phyloP scores from a whole-genome alignment of 2,888 invertebrate species.

The Hoplodrina ambigua region DNA sequence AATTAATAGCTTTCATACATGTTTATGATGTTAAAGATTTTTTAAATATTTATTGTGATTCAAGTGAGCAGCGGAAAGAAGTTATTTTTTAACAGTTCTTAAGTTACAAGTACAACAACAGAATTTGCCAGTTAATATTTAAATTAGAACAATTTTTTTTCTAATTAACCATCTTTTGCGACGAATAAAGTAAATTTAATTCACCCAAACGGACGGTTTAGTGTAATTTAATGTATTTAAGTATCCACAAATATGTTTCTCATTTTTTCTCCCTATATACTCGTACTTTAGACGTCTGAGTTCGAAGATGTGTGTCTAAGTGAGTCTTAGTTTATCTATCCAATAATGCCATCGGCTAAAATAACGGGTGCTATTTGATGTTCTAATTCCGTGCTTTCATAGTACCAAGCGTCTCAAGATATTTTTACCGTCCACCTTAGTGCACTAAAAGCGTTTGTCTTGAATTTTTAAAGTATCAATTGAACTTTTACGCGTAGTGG shows the following conservation, averaged over 20 bases:
- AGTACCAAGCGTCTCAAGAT: slow-evolving; percentile 79
- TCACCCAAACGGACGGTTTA: not conserved
- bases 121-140: not conserved
- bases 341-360: slow-evolving; percentile 81
- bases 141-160: not conserved
- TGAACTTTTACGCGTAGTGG: slow-evolving; percentile 77
- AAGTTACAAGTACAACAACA: not conserved
- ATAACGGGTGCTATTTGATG: slow-evolving; percentile 80
- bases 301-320: slow-evolving; percentile 49
- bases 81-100: not conserved
- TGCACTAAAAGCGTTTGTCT: slow-evolving; percentile 86
- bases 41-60: not conserved
- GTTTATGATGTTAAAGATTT: not conserved
- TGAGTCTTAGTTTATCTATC: slow-evolving; percentile 75
- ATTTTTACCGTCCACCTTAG: slow-evolving; percentile 79
- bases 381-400: slow-evolving; percentile 71
- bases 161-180: not conserved
- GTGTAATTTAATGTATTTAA: not conserved
- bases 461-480: slow-evolving; percentile 88
- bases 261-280: not conserved
- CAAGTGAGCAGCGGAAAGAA: not conserved
- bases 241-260: no score
- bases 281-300: slow-evolving; percentile 23
- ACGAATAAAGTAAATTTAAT: not conserved
- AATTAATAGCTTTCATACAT: not conserved